Evolutionary conservation across 2,888 invertebrate species (phyloP), one percentile per base, ranked within the genome.

Genomic region (Cantharis lateralis): DNA sequence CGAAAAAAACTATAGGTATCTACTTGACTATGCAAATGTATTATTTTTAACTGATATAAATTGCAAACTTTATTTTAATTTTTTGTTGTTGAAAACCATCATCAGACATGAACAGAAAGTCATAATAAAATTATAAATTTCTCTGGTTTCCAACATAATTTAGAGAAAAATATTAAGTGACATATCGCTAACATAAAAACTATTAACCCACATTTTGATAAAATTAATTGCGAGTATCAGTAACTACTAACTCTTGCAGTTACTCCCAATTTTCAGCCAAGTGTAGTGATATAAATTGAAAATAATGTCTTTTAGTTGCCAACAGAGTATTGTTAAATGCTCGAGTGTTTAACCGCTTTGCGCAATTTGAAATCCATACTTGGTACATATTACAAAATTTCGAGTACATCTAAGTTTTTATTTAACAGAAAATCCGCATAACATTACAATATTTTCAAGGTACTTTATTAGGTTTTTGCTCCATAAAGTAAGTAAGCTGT

Each of bases 241-340:
- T 48, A 48, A 48, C 48, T 48, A 48, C 48, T 64, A 48, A 72
- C 28, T 72, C 64, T 72, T 18, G n/a, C 63, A n/a, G 16, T 66
- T 26, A 73, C 15, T 68, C 24, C 73, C 62, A 28, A 62, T 24
- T 10, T 62, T n/a, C 26, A 68, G 73, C 73, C 68, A 73, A 73
- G 16, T 69, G 15, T 68, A 15, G 15, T 69, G 62, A 73, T 61
- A 69, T 63, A 73, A 73, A 73, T 73, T 73, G 68, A 62, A 73
- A 73, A 73, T 73, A 73, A 73, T 73, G 73, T 62, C 15, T n/a
- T 62, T 28, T 63, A 16, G 68, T 20, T 73, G 73, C 68, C 73
- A 73, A 68, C 16, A 16, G 20, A 15, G 64, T 24, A 66, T 66
- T 66, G 24, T 20, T 20, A 48, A 24, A 18, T 20, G 13, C 16